Evolutionary conservation across 2,888 invertebrate genomes (phyloP).

Genomic region (Sympetrum striolatum): DNA sequence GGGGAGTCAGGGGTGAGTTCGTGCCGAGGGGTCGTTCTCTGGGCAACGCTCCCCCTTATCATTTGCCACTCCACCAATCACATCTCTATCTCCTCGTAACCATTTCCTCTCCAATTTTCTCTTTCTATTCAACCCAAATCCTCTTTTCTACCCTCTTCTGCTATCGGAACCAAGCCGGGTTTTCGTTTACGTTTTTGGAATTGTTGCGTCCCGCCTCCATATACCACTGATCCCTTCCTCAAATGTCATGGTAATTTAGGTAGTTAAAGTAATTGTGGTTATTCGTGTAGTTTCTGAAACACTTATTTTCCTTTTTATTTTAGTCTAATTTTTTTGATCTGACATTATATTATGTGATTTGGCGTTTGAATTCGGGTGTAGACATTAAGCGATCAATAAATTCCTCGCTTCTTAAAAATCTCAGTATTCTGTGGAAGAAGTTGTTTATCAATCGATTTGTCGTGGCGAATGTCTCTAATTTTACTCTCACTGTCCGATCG

Average conservation of each 20-base stretch:
- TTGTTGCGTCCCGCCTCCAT: not conserved
- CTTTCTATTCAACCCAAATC: not conserved
- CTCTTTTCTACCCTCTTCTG: not conserved
- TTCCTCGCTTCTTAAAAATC: too few species aligned
- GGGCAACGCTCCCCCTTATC: not conserved
- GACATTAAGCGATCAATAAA: too few species aligned
- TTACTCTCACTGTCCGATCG: not conserved
- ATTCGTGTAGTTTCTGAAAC: too few species aligned
- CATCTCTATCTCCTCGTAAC: not conserved
- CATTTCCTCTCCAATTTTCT: not conserved
- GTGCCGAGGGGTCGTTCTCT: conserved; percentile 17
- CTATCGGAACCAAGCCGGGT: too few species aligned
- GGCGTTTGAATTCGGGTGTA: too few species aligned
- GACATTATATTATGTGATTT: not conserved
- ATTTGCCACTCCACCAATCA: not conserved
- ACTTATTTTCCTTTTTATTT: not conserved
- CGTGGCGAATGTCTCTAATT: not conserved
- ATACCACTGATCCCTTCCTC: not conserved
- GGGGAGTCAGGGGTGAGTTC: not conserved
- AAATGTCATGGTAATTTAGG: too few species aligned
- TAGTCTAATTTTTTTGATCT: not conserved
- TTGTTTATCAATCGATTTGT: not conserved
- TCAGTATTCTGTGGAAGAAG: not conserved
- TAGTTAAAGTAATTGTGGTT: too few species aligned
- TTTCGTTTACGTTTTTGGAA: not conserved